phyloP scores from a whole-genome alignment of 2,888 invertebrate species.

The Diaprepes abbreviatus region DNA sequence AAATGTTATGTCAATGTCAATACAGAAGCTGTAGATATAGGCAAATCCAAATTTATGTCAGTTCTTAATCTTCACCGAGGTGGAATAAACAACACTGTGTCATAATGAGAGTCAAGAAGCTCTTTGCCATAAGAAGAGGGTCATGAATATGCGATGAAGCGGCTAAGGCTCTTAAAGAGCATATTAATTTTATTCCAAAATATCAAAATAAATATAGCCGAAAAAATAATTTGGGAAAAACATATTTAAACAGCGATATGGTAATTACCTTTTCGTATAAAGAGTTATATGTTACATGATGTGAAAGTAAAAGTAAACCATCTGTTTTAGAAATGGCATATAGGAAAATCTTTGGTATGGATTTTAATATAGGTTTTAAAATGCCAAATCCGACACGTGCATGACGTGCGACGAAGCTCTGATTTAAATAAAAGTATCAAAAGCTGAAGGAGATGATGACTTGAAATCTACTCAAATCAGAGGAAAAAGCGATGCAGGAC shows the following conservation, averaged over 20 bases:
- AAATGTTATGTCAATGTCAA: background rate
- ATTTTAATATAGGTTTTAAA: slow-evolving; percentile 18
- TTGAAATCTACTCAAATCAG: too few species aligned
- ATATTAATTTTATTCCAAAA: slow-evolving; percentile 43
- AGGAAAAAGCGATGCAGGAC: too few species aligned
- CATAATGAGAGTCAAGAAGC: slow-evolving; percentile 18
- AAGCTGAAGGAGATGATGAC: background rate
- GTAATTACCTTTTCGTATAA: background rate
- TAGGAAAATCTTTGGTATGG: background rate
- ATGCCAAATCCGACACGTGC: slow-evolving; percentile 24
- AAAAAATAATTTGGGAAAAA: slow-evolving; percentile 24
- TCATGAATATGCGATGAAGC: slow-evolving; percentile 19
- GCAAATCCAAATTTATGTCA: too few species aligned
- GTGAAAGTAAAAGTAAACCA: background rate
- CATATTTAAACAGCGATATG: slow-evolving; percentile 31
- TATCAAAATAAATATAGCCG: too few species aligned
- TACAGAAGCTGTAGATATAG: background rate
- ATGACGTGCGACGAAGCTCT: slow-evolving; percentile 31
- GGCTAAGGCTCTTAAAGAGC: slow-evolving; percentile 29
- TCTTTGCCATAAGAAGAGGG: slow-evolving; percentile 22
- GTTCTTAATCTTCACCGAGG: slow-evolving; percentile 43
- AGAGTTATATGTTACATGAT: slow-evolving; percentile 16
- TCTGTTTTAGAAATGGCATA: slow-evolving; percentile 15
- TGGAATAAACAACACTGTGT: slow-evolving; percentile 29
- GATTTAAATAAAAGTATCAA: slow-evolving; percentile 7